Conservation (phyloP, 1,140 invertebrate genomes). For the Spodoptera frugiperda region DNA sequence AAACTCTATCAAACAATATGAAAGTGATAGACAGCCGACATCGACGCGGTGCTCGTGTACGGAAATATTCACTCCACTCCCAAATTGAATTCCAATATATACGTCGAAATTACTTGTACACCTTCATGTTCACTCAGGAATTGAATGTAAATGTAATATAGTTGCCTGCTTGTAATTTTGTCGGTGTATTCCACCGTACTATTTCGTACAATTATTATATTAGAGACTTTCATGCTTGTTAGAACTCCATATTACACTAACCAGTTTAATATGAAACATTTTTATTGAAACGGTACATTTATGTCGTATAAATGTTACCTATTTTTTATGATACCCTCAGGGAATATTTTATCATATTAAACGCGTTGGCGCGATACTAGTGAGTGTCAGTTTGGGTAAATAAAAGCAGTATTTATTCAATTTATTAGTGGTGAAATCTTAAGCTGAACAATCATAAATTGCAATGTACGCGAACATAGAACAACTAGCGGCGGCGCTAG, state of each 20-base stretch:
- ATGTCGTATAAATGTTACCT: slow-evolving; percentile 33
- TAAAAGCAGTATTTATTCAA: slow-evolving; percentile 51
- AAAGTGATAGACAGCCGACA: slow-evolving; percentile 47
- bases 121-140: slow-evolving; percentile 24
- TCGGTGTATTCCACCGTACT: not conserved
- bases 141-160: slow-evolving; percentile 46
- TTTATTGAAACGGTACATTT: slow-evolving; percentile 27
- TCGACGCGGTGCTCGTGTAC: slow-evolving; percentile 16
- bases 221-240: not conserved
- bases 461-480: slow-evolving; percentile 69
- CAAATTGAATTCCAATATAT: slow-evolving; percentile 52
- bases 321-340: slow-evolving; percentile 18
- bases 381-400: slow-evolving; percentile 5
- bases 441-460: slow-evolving; percentile 77
- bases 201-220: slow-evolving; percentile 20
- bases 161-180: slow-evolving; percentile 43
- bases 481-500: slow-evolving; percentile 71
- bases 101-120: slow-evolving; percentile 42
- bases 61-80: slow-evolving; percentile 46
- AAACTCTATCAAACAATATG: slow-evolving; percentile 49
- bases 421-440: slow-evolving; percentile 74
- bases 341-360: slow-evolving; percentile 40
- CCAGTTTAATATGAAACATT: slow-evolving; percentile 23
- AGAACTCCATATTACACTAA: not conserved
- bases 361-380: slow-evolving; percentile 16